Percentiles rank a stretch among this genome's conserved stretches.
Evolutionary conservation across 2,888 invertebrate species (phyloP).

Genomic region (Cephonodes hylas): DNA sequence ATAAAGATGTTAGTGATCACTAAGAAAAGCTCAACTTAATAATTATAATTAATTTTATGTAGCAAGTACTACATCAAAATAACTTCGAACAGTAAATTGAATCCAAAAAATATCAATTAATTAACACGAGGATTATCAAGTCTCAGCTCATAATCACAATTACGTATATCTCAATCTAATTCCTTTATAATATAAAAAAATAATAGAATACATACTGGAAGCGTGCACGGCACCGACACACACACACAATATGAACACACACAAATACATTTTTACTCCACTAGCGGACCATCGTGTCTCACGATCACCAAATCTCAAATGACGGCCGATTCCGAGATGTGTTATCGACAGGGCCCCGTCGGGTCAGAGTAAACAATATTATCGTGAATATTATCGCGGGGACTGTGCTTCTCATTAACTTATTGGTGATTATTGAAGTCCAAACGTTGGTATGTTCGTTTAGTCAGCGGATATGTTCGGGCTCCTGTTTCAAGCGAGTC

Average conservation of each 20-base stretch:
- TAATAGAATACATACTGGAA: slow-evolving; percentile 50
- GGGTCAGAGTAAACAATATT: slow-evolving; percentile 58
- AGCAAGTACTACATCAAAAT: too few relatives aligned
- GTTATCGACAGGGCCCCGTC: slow-evolving; percentile 55
- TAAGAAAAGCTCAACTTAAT: too few relatives aligned
- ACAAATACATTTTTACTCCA: slow-evolving; percentile 59
- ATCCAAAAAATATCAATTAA: too few relatives aligned
- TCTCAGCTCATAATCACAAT: too few relatives aligned
- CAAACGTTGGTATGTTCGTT: not conserved
- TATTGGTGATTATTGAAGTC: slow-evolving; percentile 2
- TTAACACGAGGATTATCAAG: too few relatives aligned
- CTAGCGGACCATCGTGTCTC: slow-evolving; percentile 27
- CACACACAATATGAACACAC: slow-evolving; percentile 66
- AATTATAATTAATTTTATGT: too few relatives aligned
- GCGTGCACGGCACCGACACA: slow-evolving; percentile 56
- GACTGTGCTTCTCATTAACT: slow-evolving; percentile 5
- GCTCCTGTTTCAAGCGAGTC: not conserved
- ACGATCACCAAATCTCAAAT: slow-evolving; percentile 57
- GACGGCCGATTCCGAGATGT: slow-evolving; percentile 38
- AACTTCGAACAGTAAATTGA: too few relatives aligned
- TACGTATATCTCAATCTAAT: too few relatives aligned
- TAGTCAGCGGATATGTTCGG: not conserved
- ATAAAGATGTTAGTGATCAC: too few relatives aligned
- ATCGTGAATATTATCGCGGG: slow-evolving; percentile 10
- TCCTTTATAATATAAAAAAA: not conserved